Evolutionary conservation across 2,888 invertebrate species (phyloP).

Genomic region (Cloeon dipterum): DNA sequence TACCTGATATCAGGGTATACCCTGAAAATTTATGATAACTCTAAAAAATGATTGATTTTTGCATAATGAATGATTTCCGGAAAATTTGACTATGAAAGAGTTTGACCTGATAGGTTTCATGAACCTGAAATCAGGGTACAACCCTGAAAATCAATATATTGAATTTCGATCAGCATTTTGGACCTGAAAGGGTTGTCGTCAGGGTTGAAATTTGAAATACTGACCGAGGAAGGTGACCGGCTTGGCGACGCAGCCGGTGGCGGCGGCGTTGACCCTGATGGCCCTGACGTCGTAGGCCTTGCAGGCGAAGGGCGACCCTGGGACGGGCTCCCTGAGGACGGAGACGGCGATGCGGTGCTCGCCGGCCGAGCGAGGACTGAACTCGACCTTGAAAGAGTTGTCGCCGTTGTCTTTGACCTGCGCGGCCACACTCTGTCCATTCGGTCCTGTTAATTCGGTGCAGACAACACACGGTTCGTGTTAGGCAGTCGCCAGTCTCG

Average conservation of each 20-base stretch:
- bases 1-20: slow-evolving; percentile 3
- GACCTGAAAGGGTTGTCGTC: too few relatives aligned
- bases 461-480: slow-evolving; percentile 5
- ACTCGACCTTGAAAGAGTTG: slow-evolving; percentile 71
- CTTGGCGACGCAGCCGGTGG: slow-evolving; percentile 68
- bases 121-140: too few relatives aligned
- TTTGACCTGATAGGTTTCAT: too few relatives aligned
- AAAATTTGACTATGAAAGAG: too few relatives aligned
- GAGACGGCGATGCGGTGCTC: slow-evolving; percentile 77
- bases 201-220: too few relatives aligned
- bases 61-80: too few relatives aligned
- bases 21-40: neutral
- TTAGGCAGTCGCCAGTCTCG: too few relatives aligned
- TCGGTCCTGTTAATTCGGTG: slow-evolving; percentile 49
- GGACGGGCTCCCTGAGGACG: slow-evolving; percentile 40
- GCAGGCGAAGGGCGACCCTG: slow-evolving; percentile 82
- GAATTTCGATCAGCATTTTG: too few relatives aligned
- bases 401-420: slow-evolving; percentile 67
- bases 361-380: slow-evolving; percentile 74
- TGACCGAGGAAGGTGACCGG: slow-evolving; percentile 75
- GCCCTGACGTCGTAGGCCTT: slow-evolving; percentile 89
- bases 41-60: slow-evolving; percentile 7
- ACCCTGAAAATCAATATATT: too few relatives aligned
- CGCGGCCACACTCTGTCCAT: slow-evolving; percentile 73
- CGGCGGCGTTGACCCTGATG: slow-evolving; percentile 80